Conservation (phyloP, 53 echinoderm and acorn worm species). For the Henricia sp. region DNA sequence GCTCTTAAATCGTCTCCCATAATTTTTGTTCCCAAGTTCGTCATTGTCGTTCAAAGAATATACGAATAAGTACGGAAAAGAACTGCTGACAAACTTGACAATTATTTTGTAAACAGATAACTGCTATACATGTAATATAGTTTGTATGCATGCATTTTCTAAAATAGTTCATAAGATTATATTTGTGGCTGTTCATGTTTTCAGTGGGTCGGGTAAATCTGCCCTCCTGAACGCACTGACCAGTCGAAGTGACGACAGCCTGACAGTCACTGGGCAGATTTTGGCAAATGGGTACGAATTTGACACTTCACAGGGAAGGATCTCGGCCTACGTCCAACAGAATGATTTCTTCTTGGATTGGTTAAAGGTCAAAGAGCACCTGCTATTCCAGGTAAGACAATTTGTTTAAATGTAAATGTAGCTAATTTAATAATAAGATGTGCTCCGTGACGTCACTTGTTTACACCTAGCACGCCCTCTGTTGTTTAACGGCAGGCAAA, state of each 20-base stretch:
- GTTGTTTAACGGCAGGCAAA: too few relatives aligned
- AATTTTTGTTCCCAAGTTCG: not conserved
- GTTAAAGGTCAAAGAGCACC: constrained; percentile 81
- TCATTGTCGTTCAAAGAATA: not conserved
- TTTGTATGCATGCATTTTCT: too few relatives aligned
- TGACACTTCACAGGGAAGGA: constrained; percentile 62
- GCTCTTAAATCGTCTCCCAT: not conserved
- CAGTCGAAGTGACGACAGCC: constrained; percentile 56
- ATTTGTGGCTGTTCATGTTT: not conserved
- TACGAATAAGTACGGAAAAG: not conserved
- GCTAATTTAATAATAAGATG: too few relatives aligned
- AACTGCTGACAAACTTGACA: not conserved
- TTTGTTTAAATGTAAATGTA: not conserved
- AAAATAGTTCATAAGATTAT: too few relatives aligned
- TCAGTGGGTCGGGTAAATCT: constrained; percentile 85
- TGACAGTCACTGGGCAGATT: constrained; percentile 67
- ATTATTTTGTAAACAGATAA: too few relatives aligned
- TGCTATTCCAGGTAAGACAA: constrained; percentile 69
- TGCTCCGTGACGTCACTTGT: too few relatives aligned
- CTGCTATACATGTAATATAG: not conserved
- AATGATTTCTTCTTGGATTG: constrained; percentile 77
- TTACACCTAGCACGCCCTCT: too few relatives aligned
- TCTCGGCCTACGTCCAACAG: constrained; percentile 85
- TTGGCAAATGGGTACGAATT: constrained; percentile 68
- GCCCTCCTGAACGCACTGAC: constrained; percentile 78